phyloP scores from a whole-genome alignment of 2,888 invertebrate species.

The Pecten maximus region DNA sequence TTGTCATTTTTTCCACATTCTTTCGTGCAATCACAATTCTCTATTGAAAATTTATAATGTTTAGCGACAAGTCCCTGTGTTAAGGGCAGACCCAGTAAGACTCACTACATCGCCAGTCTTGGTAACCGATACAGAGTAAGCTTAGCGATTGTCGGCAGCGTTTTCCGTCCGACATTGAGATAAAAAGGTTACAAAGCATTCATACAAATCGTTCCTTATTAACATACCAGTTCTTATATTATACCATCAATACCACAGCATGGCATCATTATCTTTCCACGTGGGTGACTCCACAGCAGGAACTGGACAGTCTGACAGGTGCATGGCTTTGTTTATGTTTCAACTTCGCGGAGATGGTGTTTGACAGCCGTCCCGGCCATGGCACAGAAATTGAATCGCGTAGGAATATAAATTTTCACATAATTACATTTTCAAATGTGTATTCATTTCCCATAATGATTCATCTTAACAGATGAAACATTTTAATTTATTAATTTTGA shows the following conservation, averaged over 20 bases:
- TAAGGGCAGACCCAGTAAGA: neutral
- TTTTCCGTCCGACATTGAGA: neutral
- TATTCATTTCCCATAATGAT: neutral
- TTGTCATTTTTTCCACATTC: too few species aligned
- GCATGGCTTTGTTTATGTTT: slow-evolving; percentile 35
- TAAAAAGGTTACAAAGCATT: neutral
- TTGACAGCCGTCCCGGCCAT: slow-evolving; percentile 27
- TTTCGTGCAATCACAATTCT: too few species aligned
- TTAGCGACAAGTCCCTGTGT: neutral
- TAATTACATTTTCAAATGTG: neutral
- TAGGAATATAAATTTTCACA: neutral
- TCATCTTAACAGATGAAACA: neutral
- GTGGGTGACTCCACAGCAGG: neutral
- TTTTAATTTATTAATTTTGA: neutral
- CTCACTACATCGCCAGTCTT: neutral
- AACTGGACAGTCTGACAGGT: slow-evolving; percentile 15
- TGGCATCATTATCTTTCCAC: neutral
- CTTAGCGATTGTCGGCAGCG: too few species aligned
- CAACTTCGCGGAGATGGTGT: slow-evolving; percentile 28
- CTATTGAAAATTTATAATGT: too few species aligned
- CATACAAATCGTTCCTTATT: neutral
- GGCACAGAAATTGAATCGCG: neutral
- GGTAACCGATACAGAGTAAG: neutral
- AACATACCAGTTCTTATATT: neutral
- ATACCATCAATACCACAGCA: neutral